A percentile compares a stretch with the other conserved stretches of the same genome.
phyloP scores from a whole-genome alignment of 2,888 invertebrate genomes.

The Pocota personata region DNA sequence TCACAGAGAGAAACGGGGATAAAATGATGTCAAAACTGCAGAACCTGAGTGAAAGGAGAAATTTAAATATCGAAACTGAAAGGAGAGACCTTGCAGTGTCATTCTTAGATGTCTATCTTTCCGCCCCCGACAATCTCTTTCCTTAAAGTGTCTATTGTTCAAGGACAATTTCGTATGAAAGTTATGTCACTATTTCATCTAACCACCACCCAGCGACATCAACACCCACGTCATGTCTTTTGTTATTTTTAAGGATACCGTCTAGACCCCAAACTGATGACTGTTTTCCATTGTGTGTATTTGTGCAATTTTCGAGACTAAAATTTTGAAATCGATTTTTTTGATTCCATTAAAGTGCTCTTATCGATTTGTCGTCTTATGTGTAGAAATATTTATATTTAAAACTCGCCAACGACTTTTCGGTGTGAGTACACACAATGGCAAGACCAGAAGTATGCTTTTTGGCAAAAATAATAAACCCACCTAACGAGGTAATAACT shows the following conservation, averaged over 20 bases:
- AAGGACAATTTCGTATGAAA: slow-evolving; percentile 35
- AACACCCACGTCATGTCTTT: background rate
- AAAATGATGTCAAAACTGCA: slow-evolving; percentile 2
- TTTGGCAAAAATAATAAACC: slow-evolving; percentile 29
- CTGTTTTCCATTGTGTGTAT: background rate
- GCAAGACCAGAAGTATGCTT: background rate
- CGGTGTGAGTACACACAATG: background rate
- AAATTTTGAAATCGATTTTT: background rate
- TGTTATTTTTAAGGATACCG: background rate
- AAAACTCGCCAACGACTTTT: slow-evolving; percentile 3
- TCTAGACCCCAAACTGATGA: background rate
- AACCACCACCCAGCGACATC: background rate
- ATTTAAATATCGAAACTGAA: slow-evolving; percentile 46
- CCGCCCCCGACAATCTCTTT: background rate
- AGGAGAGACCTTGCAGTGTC: slow-evolving; percentile 25
- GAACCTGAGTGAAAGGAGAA: background rate
- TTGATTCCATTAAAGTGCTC: slow-evolving; percentile 6
- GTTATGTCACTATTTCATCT: slow-evolving; percentile 11
- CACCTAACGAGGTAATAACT: slow-evolving; percentile 42
- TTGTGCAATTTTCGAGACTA: no score
- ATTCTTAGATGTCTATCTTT: background rate
- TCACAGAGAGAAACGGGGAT: background rate
- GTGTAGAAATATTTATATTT: slow-evolving; percentile 17
- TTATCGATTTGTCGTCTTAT: slow-evolving; percentile 31
- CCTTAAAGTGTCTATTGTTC: slow-evolving; percentile 10